phyloP scores from a whole-genome alignment of 2,888 invertebrate species.

The Orthosia cruda region DNA sequence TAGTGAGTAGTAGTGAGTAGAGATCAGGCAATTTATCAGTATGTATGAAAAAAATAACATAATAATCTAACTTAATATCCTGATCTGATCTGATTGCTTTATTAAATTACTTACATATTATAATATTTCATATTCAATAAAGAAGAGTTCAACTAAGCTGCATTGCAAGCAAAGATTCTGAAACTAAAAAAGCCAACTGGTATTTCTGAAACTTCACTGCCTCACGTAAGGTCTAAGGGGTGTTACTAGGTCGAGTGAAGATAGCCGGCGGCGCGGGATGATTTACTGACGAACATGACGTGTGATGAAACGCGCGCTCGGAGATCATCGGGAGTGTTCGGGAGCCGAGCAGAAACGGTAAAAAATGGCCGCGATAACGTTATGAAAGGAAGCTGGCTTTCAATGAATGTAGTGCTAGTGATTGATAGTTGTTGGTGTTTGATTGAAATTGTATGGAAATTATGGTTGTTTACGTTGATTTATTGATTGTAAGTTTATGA shows the following conservation, averaged over 20 bases:
- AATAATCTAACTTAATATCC: no score
- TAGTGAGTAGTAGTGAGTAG: no score
- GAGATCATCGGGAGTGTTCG: constrained; percentile 60
- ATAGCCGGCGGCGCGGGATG: constrained; percentile 68
- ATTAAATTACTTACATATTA: background rate
- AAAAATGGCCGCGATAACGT: constrained; percentile 66
- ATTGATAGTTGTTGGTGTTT: constrained; percentile 50
- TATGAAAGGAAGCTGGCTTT: constrained; percentile 53
- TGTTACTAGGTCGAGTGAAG: constrained; percentile 67
- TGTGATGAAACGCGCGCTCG: constrained; percentile 66
- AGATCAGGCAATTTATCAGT: no score
- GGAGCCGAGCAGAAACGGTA: constrained; percentile 50
- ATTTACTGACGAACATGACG: constrained; percentile 69
- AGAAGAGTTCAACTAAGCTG: background rate
- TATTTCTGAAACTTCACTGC: constrained; percentile 37
- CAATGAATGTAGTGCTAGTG: constrained; percentile 52
- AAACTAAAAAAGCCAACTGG: background rate
- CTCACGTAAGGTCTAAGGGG: constrained; percentile 47
- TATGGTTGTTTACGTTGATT: background rate
- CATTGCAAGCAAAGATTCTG: background rate
- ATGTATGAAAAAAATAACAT: no score
- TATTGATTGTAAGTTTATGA: background rate
- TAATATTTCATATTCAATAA: background rate
- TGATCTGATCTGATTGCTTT: background rate
- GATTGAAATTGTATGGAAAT: constrained; percentile 44